Evolutionary conservation across 2,888 invertebrate species (phyloP).

Genomic region (Bombylius major): DNA sequence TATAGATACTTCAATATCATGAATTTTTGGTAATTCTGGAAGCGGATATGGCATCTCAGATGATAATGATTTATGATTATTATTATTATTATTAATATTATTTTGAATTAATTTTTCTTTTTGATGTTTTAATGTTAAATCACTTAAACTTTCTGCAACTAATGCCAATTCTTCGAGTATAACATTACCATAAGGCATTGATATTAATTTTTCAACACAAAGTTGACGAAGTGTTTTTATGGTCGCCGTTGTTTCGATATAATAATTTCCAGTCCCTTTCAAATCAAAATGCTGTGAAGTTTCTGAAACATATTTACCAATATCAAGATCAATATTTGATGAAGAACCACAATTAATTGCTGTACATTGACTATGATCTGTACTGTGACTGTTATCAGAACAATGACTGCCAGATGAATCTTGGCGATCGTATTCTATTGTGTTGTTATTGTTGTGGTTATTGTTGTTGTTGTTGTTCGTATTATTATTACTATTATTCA

Average conservation of each 20-base stretch:
- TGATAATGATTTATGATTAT: not conserved
- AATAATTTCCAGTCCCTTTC: conserved; percentile 4
- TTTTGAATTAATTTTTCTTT: conserved; percentile 2
- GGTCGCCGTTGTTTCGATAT: conserved; percentile 9
- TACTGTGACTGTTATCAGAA: conserved; percentile 43
- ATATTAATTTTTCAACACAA: conserved; percentile 50
- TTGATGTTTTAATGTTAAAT: conserved; percentile 11
- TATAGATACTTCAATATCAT: conserved; percentile 30
- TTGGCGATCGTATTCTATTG: conserved; percentile 34
- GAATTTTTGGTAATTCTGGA: conserved; percentile 39
- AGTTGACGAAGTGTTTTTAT: conserved; percentile 48
- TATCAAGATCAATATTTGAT: conserved; percentile 37
- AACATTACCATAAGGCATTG: conserved; percentile 55
- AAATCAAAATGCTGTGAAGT: conserved; percentile 15
- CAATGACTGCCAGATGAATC: conserved; percentile 49
- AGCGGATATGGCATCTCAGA: conserved; percentile 39
- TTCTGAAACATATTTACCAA: conserved; percentile 30
- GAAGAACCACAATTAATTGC: conserved; percentile 34
- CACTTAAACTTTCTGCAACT: conserved; percentile 41
- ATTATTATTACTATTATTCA: no score
- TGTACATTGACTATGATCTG: conserved; percentile 54
- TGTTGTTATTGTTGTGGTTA: not conserved
- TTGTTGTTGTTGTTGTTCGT: not conserved
- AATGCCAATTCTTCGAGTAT: conserved; percentile 55
- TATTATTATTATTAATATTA: not conserved